These are phyloP conservation scores for Trogon surrucura DNA, from an alignment of 2,113 vertebrate species.

Conservation along the genomic window DNA sequence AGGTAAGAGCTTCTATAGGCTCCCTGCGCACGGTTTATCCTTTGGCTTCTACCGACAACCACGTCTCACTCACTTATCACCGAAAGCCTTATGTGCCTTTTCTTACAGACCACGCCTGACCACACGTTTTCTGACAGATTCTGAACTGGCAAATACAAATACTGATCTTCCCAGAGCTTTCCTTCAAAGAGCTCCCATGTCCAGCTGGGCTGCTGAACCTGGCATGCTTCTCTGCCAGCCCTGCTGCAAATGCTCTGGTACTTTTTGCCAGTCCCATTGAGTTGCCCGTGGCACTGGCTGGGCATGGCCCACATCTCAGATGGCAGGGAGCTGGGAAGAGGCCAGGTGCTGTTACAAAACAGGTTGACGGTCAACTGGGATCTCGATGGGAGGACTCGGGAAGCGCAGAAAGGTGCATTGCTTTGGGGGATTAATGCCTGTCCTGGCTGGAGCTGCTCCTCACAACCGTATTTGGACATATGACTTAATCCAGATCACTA, in stretches of 20 bases:
- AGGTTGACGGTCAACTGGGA: not conserved
- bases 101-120: not conserved
- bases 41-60: not conserved
- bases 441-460: conserved; percentile 47
- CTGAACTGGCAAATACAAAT: not conserved
- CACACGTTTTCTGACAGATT: accelerated
- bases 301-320: not conserved
- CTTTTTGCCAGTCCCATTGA: not conserved
- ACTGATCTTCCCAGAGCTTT: not conserved
- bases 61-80: accelerated
- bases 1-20: not conserved
- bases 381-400: not conserved
- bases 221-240: not conserved
- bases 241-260: accelerated
- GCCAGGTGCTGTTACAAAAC: not conserved
- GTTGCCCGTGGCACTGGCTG: not conserved
- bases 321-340: not conserved
- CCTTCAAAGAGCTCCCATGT: not conserved
- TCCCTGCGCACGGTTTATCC: not conserved
- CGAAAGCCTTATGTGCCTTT: accelerated
- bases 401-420: not conserved
- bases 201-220: not conserved
- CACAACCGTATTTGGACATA: conserved; percentile 16
- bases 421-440: conserved; percentile 26
- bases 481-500: conserved; percentile 46